Base-by-base conservation (phyloP, 2,888 invertebrate genomes). In the Hirtodrosophila histrioides region DNA sequence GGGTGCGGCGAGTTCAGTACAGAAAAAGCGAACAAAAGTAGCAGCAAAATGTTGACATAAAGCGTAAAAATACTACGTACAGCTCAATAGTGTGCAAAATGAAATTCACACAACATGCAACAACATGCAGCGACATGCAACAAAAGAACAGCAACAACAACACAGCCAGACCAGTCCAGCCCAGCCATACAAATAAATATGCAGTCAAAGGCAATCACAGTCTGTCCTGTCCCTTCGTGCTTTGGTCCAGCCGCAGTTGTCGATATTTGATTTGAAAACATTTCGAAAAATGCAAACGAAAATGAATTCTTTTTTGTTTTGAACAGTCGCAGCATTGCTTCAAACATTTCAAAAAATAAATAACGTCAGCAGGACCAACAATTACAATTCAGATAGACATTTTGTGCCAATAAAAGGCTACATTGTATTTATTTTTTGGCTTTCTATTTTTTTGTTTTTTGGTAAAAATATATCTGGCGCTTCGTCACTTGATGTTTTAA, bases 261-360 rank as follows among this genome's bases (percentile, higher is more conserved):
- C 88, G 80, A 83, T 88, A 85, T 85, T 88, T 88, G 84, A 85
- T 85, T 88, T 85, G 86, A 83, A 88, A 88, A 83, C 85, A 85
- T 81, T 82, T 78, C 67, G 56, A 69, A 86, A 83, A 86, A 75
- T 75, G 74, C 75, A 69, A 17, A 49, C 75, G 63, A 67, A 68
- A 86, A 80, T 75, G 54, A 63, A 41, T 77, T 65, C 53, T 36
- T 39, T 56, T 10, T 51, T 65, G 43, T 75, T 86, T 73, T 65
- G 48, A 73, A 78, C 66, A 46, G 77, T 74, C 68, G 66, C 68
- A 62, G 61, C 56, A 72, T 72, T 50, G 82, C 72, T 60, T 54
- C 55, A 70, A 80, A 68, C 61, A 75, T 54, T 57, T 69, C 53
- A 57, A 31, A 31, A 31, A 84, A 78, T 63, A 86, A 81, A 86